Evolutionary conservation across 2,797 vertebrate species (phyloP).

Genomic region (Decapterus maruadsi): DNA sequence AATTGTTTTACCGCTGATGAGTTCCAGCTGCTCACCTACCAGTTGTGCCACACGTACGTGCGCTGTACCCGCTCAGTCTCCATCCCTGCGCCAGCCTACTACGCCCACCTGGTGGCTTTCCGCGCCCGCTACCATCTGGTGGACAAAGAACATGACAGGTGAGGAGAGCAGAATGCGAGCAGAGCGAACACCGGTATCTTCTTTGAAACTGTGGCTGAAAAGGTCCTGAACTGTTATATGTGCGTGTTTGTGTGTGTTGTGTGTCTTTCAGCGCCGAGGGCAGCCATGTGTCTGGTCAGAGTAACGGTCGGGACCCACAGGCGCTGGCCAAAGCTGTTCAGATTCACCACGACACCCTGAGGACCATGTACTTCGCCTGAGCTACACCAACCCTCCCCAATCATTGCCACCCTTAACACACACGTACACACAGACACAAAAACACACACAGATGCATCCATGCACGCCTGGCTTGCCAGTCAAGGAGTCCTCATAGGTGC

Average conservation of each 20-base stretch:
- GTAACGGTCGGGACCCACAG: slow-evolving; percentile 97
- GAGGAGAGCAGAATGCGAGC: neutral
- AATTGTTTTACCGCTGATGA: slow-evolving; percentile 99
- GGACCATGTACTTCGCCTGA: slow-evolving; percentile 99
- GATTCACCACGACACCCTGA: slow-evolving; percentile 99
- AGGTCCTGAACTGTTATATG: neutral
- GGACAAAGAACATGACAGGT: slow-evolving; percentile 99
- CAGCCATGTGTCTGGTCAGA: slow-evolving; percentile 99
- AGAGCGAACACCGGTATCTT: neutral
- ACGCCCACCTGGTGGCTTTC: slow-evolving; percentile 98
- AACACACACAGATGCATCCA: slow-evolving; percentile 81
- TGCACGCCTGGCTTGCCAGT: slow-evolving; percentile 81
- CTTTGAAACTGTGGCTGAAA: neutral
- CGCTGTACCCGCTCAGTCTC: slow-evolving; percentile 98
- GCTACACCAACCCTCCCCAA: slow-evolving; percentile 52
- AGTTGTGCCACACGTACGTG: slow-evolving; percentile 99
- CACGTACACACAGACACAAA: slow-evolving; percentile 44
- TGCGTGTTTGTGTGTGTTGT: neutral
- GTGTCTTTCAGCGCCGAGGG: slow-evolving; percentile 91
- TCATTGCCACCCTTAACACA: slow-evolving; percentile 66
- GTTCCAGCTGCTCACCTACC: slow-evolving; percentile 99
- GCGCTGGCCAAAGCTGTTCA: slow-evolving; percentile 99
- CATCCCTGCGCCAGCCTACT: slow-evolving; percentile 98
- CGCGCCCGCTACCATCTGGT: slow-evolving; percentile 98
- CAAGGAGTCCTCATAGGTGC: slow-evolving; percentile 79